Evolutionary conservation across 2,888 invertebrate genomes (phyloP).

Genomic region (Cosmia pyralina): DNA sequence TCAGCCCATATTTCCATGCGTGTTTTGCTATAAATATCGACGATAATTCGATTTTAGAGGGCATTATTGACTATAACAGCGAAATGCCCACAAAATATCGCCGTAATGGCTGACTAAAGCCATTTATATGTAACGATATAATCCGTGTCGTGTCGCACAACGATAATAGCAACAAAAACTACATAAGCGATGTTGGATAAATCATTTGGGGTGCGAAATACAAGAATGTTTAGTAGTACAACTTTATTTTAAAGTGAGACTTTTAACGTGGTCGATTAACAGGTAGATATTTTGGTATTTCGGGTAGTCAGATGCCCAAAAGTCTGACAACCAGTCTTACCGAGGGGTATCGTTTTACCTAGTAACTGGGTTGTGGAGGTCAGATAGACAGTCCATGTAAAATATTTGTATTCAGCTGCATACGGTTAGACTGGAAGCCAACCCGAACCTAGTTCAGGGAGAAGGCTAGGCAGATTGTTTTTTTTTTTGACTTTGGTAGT

Average conservation of each 20-base stretch:
- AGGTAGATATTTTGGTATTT: neutral
- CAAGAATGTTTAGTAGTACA: conserved; percentile 38
- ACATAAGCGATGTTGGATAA: conserved; percentile 51
- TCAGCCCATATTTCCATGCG: conserved; percentile 40
- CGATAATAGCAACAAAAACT: conserved; percentile 64
- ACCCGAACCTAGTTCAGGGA: too few relatives aligned
- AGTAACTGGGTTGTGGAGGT: too few relatives aligned
- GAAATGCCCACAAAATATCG: conserved; percentile 60
- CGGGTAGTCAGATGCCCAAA: too few relatives aligned
- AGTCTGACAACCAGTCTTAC: too few relatives aligned
- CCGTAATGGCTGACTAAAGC: conserved; percentile 58
- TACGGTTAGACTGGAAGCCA: too few relatives aligned
- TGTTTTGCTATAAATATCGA: conserved; percentile 62
- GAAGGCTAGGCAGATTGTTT: too few relatives aligned
- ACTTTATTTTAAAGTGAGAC: conserved; percentile 11
- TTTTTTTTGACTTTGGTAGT: too few relatives aligned
- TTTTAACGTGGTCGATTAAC: neutral
- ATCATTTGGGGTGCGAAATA: conserved; percentile 50
- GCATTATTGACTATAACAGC: conserved; percentile 62
- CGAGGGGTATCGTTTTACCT: too few relatives aligned
- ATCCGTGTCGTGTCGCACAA: conserved; percentile 65
- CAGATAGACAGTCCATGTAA: too few relatives aligned
- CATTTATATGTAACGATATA: conserved; percentile 65
- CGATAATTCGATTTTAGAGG: conserved; percentile 66
- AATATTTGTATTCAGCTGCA: too few relatives aligned